phyloP scores from a whole-genome alignment of 30 jellyfish, hydroid and myxozoan species.

The Pelagia noctiluca region DNA sequence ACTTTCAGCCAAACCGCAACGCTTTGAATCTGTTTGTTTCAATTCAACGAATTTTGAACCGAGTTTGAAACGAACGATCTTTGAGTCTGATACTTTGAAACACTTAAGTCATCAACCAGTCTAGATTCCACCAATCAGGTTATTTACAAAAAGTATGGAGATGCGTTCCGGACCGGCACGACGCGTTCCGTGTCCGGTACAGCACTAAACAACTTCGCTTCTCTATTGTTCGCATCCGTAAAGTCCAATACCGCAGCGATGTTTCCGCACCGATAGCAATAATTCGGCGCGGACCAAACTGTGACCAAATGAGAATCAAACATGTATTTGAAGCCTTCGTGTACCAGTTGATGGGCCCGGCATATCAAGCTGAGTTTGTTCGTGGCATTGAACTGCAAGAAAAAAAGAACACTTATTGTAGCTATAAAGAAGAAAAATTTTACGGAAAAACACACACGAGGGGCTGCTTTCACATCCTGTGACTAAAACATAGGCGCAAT shows the following conservation, averaged over 20 bases:
- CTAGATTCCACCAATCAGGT: no score
- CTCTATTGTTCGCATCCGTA: constrained; percentile 77
- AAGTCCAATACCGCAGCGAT: constrained; percentile 95
- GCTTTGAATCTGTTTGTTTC: no score
- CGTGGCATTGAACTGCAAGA: constrained; percentile 78
- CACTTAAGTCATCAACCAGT: no score
- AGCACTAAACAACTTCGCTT: constrained; percentile 92
- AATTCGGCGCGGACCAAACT: constrained; percentile 99
- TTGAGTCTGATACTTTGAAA: no score
- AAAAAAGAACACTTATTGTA: neutral
- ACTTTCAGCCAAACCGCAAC: no score
- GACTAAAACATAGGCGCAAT: no score
- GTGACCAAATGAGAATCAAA: constrained; percentile 92
- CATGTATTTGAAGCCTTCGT: constrained; percentile 98
- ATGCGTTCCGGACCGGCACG: constrained; percentile 82
- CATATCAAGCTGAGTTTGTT: constrained; percentile 87
- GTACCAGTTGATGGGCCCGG: constrained; percentile 98
- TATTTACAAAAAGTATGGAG: constrained; percentile 84
- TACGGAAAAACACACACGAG: no score
- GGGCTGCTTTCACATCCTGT: no score
- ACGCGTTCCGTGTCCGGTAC: constrained; percentile 96
- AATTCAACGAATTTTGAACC: no score
- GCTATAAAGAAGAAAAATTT: no score
- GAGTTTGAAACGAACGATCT: no score
- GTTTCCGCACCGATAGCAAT: constrained; percentile 98